Evolutionary conservation across 2,888 invertebrate species (phyloP).

Genomic region (Lasioglossum leucozonium): DNA sequence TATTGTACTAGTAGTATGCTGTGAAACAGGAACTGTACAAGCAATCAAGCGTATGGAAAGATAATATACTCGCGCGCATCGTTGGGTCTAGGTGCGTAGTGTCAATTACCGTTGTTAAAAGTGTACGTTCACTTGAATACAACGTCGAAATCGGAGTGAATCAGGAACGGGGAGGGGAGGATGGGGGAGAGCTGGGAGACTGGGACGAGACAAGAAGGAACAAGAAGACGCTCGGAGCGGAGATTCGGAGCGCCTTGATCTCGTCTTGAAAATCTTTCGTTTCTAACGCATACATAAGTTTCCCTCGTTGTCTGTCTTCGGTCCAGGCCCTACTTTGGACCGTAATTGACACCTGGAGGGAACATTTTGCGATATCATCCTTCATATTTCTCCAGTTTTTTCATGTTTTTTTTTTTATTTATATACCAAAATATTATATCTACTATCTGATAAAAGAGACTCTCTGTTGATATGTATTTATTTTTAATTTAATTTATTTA

Average conservation of each 20-base stretch:
- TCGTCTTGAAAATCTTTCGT: slow-evolving; percentile 33
- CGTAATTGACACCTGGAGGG: slow-evolving; percentile 76
- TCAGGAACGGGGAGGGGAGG: not conserved
- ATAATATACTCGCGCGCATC: slow-evolving; percentile 29
- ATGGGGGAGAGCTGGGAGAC: not conserved
- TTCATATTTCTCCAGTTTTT: slow-evolving; percentile 44
- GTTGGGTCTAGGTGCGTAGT: slow-evolving; percentile 15
- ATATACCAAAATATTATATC: slow-evolving; percentile 82
- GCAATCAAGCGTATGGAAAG: slow-evolving; percentile 32
- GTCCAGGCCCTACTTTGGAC: slow-evolving; percentile 83
- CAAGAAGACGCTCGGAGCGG: slow-evolving; percentile 58
- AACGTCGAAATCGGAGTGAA: slow-evolving; percentile 38
- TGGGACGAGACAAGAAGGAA: slow-evolving; percentile 1
- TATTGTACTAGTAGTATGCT: not conserved
- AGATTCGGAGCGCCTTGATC: slow-evolving; percentile 57
- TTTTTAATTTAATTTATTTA: no score
- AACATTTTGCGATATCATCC: slow-evolving; percentile 58
- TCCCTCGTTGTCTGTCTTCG: slow-evolving; percentile 73
- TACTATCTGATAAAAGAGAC: slow-evolving; percentile 80
- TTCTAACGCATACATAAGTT: slow-evolving; percentile 57
- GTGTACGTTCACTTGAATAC: slow-evolving; percentile 32
- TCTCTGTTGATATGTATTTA: slow-evolving; percentile 64
- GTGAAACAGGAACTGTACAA: slow-evolving; percentile 26
- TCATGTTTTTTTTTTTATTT: slow-evolving; percentile 52
- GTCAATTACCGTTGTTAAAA: slow-evolving; percentile 38